Percentiles rank a stretch among this genome's conserved stretches.
phyloP scores from a whole-genome alignment of 2,113 vertebrate genomes.

The Excalfactoria chinensis region DNA sequence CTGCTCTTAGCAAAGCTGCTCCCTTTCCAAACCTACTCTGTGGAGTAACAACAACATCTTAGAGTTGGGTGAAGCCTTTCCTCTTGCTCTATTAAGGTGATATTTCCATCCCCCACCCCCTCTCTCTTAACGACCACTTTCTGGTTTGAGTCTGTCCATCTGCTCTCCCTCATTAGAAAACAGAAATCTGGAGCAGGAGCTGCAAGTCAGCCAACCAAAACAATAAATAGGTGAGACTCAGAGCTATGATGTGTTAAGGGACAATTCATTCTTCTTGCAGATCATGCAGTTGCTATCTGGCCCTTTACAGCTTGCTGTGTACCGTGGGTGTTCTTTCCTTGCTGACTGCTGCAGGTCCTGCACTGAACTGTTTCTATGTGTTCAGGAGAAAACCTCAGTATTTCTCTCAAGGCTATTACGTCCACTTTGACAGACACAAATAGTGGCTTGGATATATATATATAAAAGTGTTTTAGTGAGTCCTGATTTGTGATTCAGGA shows the following conservation, averaged over 20 bases:
- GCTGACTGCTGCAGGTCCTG: not conserved
- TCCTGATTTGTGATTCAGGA: conserved; percentile 20
- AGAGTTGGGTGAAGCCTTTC: not conserved
- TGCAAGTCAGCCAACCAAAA: not conserved
- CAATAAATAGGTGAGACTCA: not conserved
- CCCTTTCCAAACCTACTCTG: not conserved
- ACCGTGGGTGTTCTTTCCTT: not conserved
- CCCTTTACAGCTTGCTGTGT: not conserved
- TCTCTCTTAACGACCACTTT: not conserved
- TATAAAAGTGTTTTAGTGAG: not conserved
- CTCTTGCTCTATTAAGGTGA: not conserved
- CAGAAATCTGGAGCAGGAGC: not conserved
- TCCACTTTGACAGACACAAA: conserved; percentile 6
- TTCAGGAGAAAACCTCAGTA: not conserved
- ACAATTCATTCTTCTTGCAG: not conserved
- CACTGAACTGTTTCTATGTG: not conserved
- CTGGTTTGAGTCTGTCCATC: not conserved
- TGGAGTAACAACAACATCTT: not conserved
- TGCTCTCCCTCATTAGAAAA: not conserved
- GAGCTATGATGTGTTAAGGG: not conserved
- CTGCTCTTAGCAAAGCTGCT: not conserved
- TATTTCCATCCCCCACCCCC: not conserved
- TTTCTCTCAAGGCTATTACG: not conserved
- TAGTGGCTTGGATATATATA: not conserved
- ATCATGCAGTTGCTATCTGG: not conserved